Percentiles rank a stretch among this genome's conserved stretches.
Conservation (phyloP, 1,140 invertebrate genomes). For the Leptestheria dahalacensis region DNA sequence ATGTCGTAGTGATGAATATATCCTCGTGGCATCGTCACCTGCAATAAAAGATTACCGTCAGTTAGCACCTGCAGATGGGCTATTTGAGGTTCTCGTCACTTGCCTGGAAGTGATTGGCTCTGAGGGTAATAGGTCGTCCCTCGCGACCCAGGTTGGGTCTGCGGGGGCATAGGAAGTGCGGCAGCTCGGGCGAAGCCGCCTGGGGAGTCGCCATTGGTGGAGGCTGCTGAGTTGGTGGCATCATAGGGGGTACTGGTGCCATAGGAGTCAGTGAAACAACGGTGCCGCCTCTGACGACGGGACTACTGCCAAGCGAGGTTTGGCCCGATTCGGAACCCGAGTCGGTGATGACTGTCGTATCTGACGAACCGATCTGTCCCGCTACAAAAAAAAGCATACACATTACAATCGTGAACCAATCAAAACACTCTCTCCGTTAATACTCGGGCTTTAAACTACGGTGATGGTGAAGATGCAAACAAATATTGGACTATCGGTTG, state of each 20-base stretch:
- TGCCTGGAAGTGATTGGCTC: conserved; percentile 99
- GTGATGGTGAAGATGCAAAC: too few relatives aligned
- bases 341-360: background rate
- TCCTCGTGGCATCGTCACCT: conserved; percentile 96
- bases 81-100: too few relatives aligned
- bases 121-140: conserved; percentile 80
- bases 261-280: conserved; percentile 11
- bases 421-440: too few relatives aligned
- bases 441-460: too few relatives aligned
- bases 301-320: background rate
- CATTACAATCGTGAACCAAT: too few relatives aligned
- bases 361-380: background rate
- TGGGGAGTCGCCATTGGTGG: conserved; percentile 13
- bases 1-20: conserved; percentile 98
- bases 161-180: conserved; percentile 32
- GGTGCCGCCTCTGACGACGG: background rate
- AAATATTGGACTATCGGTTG: too few relatives aligned
- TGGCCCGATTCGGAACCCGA: background rate
- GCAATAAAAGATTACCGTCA: too few relatives aligned
- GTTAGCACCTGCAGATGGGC: too few relatives aligned
- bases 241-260: conserved; percentile 21
- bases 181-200: conserved; percentile 17
- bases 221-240: conserved; percentile 28
- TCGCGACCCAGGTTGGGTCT: conserved; percentile 77
- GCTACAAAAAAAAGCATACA: too few relatives aligned